These are phyloP conservation scores for Pseudachorutes palmiensis DNA, from an alignment of 1,140 invertebrate species.

Conservation along the genomic window DNA sequence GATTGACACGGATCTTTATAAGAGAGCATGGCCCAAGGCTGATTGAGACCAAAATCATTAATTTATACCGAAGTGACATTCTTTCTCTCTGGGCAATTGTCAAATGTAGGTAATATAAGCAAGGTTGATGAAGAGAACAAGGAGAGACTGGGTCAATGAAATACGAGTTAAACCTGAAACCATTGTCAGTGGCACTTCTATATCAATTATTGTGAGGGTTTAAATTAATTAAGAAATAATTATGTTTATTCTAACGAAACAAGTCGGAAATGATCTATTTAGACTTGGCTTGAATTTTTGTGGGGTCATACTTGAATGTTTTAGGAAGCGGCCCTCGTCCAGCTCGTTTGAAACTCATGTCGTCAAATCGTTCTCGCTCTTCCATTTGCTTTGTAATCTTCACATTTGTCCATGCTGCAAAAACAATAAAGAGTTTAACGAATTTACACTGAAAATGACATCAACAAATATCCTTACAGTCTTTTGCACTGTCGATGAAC, in stretches of 20 bases:
- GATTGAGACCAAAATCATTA: neutral
- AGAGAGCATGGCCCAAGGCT: neutral
- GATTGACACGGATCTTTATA: neutral
- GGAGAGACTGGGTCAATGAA: constrained; percentile 4
- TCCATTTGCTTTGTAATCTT: constrained; percentile 68
- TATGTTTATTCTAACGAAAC: too few relatives aligned
- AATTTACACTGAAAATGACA: too few relatives aligned
- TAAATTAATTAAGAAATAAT: too few relatives aligned
- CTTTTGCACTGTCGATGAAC: constrained; percentile 68
- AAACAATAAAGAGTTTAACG: constrained; percentile 32
- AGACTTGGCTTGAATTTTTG: constrained; percentile 41
- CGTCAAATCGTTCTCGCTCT: constrained; percentile 64
- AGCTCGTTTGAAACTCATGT: constrained; percentile 68
- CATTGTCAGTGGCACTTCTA: neutral
- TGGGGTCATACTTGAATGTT: constrained; percentile 80
- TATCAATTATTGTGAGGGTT: too few relatives aligned
- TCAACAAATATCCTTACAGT: constrained; percentile 55
- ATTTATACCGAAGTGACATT: constrained; percentile 8
- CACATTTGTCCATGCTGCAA: constrained; percentile 69
- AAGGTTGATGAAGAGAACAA: too few relatives aligned
- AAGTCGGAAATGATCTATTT: constrained; percentile 6
- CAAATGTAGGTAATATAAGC: neutral
- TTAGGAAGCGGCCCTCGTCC: constrained; percentile 74
- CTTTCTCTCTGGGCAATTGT: neutral
- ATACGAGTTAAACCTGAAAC: constrained; percentile 8